Conservation (phyloP, 2,797 vertebrate species). For the Periophthalmus magnuspinnatus region DNA sequence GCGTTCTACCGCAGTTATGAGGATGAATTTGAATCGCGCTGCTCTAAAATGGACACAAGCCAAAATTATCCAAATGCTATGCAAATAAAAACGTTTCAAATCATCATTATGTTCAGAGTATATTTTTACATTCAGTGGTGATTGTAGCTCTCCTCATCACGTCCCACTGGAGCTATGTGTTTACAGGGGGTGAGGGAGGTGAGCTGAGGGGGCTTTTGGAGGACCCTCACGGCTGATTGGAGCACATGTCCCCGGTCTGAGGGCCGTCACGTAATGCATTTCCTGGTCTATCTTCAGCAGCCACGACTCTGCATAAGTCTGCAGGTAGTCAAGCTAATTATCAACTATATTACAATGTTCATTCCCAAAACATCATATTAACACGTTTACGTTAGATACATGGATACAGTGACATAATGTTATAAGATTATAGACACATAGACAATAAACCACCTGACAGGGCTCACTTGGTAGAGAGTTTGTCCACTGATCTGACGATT, state of each 20-base stretch:
- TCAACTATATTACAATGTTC: background rate
- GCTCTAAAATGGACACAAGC: background rate
- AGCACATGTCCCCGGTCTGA: conserved; percentile 13
- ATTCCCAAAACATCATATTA: background rate
- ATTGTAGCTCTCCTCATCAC: background rate
- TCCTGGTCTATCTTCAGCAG: conserved; percentile 27
- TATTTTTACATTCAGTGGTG: background rate
- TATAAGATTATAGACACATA: too few species aligned
- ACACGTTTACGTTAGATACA: too few species aligned
- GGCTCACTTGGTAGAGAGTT: too few species aligned
- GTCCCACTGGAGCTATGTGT: background rate
- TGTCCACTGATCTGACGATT: too few species aligned
- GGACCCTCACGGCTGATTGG: conserved; percentile 24
- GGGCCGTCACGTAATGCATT: conserved; percentile 23
- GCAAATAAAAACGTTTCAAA: conserved; percentile 1
- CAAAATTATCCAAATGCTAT: background rate
- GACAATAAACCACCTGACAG: too few species aligned
- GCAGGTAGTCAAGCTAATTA: background rate
- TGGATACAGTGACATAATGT: too few species aligned
- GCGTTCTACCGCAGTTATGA: background rate
- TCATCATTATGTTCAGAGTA: background rate
- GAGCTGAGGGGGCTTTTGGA: conserved; percentile 9
- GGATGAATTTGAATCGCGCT: background rate
- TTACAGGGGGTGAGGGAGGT: background rate
- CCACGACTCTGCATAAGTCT: conserved; percentile 39